These are phyloP conservation scores for Caenorhabditis sp. DNA, from an alignment of 2,888 invertebrate species.

Conservation along the genomic window DNA sequence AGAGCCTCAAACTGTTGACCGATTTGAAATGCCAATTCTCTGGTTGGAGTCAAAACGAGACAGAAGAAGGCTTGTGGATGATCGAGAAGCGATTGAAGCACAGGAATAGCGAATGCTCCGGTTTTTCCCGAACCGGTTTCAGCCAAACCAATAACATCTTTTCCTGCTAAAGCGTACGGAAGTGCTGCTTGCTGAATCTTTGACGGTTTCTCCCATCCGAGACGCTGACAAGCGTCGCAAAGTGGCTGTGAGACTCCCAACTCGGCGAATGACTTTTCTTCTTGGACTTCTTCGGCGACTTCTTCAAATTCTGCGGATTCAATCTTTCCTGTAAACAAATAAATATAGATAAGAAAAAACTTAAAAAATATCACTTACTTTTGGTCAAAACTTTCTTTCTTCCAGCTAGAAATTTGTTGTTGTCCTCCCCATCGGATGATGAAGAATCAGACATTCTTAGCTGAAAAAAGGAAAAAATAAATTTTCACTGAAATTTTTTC, in stretches of 20 bases:
- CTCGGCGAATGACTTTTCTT: constrained; percentile 59
- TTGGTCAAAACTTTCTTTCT: constrained; percentile 59
- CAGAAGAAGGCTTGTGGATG: constrained; percentile 96
- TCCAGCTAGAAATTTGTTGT: constrained; percentile 49
- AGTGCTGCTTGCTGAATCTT: constrained; percentile 96
- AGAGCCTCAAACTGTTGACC: constrained; percentile 98
- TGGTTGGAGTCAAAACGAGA: constrained; percentile 94
- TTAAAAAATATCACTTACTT: constrained; percentile 41
- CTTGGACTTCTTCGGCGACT: constrained; percentile 77
- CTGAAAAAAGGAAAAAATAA: too few relatives aligned
- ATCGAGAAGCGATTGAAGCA: constrained; percentile 92
- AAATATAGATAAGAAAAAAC: neutral
- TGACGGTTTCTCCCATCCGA: constrained; percentile 96
- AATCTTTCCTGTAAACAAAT: constrained; percentile 91
- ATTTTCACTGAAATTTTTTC: too few relatives aligned
- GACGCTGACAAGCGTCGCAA: constrained; percentile 92
- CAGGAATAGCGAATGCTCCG: constrained; percentile 97
- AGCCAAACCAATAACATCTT: constrained; percentile 89
- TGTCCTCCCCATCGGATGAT: constrained; percentile 69
- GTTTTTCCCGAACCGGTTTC: constrained; percentile 95
- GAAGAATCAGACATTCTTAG: constrained; percentile 72
- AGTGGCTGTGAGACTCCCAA: constrained; percentile 92
- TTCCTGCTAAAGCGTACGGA: constrained; percentile 92
- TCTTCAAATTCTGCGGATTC: constrained; percentile 97
- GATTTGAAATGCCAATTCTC: constrained; percentile 98